Base-by-base conservation (phyloP, 2,113 vertebrate genomes). In the Monarcha castaneiventris region DNA sequence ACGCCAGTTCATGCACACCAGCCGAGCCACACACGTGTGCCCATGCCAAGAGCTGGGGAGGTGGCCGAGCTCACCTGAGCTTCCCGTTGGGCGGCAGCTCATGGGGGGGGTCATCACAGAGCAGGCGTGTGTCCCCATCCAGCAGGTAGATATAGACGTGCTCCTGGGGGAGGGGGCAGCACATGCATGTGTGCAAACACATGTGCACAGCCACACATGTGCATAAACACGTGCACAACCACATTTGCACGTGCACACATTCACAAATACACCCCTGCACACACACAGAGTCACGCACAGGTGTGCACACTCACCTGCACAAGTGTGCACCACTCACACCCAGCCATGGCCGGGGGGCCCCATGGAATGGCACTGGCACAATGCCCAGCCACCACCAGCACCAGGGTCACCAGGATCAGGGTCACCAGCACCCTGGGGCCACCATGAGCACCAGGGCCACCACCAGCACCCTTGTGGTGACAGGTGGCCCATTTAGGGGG, bases 71-170 rank as follows among this genome's bases (percentile, higher is more conserved):
- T 97, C 89, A 98, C 98, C 98, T 96, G 91, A 98, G 90, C 93
- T 95, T 98, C 56, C 99, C 99, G 23, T 99, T 98, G 48, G 97
- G 87, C 0, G 98, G 98, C 82, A 99, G 97, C 96, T 99, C 98
- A 2, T 99, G 99, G 4, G 85, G 98, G 3, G 98, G 99, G 72
- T 99, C 98, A 2, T 99, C 98, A 81, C 98, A 99, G 29, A 98
- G 93, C 96, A 99, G 97, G 89, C 97, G 95, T 11, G 97, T 96
- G 63, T 98, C 98, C 29, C 94, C 97, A 7, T 99, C 99, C 98
- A 98, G 96, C 95, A 98, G 94, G 97, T 99, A 99, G 95, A 98
- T 96, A 27, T 98, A 99, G 54, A 98, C 97, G 1, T 98, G 98
- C 95, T 99, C 99, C 99, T 99, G 96, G 25, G 44, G 20, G 39